A percentile compares a stretch with the other conserved stretches of the same genome.
Conservation (phyloP, 2,113 vertebrate genomes). For the Nansenia antarctica region DNA sequence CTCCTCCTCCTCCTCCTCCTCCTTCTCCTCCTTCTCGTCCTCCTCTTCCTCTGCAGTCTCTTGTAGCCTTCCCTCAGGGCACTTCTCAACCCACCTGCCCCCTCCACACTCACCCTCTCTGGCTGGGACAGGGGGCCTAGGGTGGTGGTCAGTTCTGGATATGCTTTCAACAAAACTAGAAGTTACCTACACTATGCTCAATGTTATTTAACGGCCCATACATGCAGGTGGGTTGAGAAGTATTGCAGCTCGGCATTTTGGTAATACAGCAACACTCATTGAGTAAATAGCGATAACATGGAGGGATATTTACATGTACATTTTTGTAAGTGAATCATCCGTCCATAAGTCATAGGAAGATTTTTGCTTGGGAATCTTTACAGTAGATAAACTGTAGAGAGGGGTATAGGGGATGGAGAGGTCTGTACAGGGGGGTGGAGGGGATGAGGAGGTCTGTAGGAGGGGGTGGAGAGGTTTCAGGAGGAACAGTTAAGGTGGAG, state of each 20-base stretch:
- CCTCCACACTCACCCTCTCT: background rate
- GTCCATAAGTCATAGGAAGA: too few relatives aligned
- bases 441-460: too few relatives aligned
- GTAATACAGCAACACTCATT: background rate
- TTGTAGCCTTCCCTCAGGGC: background rate
- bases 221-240: background rate
- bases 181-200: background rate
- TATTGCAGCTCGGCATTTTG: background rate
- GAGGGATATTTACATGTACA: too few relatives aligned
- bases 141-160: background rate
- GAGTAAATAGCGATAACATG: too few relatives aligned
- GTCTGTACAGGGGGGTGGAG: too few relatives aligned
- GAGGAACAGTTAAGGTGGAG: too few relatives aligned
- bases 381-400: too few relatives aligned
- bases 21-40: background rate
- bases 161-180: background rate
- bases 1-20: constrained; percentile 20
- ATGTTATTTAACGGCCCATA: too few relatives aligned
- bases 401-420: too few relatives aligned
- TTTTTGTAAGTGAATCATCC: too few relatives aligned
- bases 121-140: background rate
- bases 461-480: too few relatives aligned
- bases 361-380: too few relatives aligned
- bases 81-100: background rate
- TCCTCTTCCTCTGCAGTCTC: background rate